phyloP scores from a whole-genome alignment of 2,888 invertebrate genomes.

The Theretra japonica region DNA sequence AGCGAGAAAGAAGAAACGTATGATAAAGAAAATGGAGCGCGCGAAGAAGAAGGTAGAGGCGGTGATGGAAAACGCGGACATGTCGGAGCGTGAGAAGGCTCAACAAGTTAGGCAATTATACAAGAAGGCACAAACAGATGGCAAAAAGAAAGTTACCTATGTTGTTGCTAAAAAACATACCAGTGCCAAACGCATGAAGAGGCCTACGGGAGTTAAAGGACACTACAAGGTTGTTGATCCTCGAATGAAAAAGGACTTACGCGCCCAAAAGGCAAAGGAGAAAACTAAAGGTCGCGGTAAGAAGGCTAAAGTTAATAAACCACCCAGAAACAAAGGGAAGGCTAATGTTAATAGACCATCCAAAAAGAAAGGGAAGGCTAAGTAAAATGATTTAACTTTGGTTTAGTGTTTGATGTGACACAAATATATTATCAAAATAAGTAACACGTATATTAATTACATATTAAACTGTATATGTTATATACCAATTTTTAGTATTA shows the following conservation, averaged over 20 bases:
- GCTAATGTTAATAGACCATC: slow-evolving; percentile 50
- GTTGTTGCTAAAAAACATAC: slow-evolving; percentile 96
- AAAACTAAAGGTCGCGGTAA: slow-evolving; percentile 83
- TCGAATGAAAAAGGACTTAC: slow-evolving; percentile 97
- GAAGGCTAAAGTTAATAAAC: slow-evolving; percentile 55
- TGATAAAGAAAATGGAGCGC: slow-evolving; percentile 93
- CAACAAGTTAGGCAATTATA: slow-evolving; percentile 96
- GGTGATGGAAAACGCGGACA: slow-evolving; percentile 95
- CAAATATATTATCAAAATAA: background rate
- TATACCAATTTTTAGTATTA: background rate
- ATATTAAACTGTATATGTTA: background rate
- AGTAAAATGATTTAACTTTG: slow-evolving; percentile 49
- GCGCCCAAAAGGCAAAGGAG: slow-evolving; percentile 87
- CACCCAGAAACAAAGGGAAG: slow-evolving; percentile 66
- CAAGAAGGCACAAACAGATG: slow-evolving; percentile 93
- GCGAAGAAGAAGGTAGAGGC: slow-evolving; percentile 98
- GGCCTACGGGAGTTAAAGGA: slow-evolving; percentile 96
- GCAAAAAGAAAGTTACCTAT: slow-evolving; percentile 95
- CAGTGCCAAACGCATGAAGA: slow-evolving; percentile 89
- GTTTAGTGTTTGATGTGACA: background rate
- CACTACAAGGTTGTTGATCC: slow-evolving; percentile 97
- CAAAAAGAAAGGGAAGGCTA: slow-evolving; percentile 65
- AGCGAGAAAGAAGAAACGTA: slow-evolving; percentile 97
- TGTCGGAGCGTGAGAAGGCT: slow-evolving; percentile 96
- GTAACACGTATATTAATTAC: slow-evolving; percentile 33